Base-by-base conservation (phyloP, 2,797 vertebrate genomes). In the Sebastes taczanowskii region DNA sequence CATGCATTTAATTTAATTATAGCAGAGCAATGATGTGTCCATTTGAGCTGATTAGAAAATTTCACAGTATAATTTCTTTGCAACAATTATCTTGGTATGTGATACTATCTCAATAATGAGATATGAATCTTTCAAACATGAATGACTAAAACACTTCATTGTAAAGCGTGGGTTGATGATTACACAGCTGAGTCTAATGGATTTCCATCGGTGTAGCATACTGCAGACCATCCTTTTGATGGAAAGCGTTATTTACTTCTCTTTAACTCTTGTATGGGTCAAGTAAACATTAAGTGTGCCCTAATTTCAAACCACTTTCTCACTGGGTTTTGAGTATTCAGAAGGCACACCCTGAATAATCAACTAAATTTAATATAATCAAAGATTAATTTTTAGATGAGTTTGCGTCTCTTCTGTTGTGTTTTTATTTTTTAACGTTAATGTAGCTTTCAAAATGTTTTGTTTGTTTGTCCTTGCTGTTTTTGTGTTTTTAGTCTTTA, bases 21-120 rank as follows among this genome's bases (percentile, higher is more conserved):
- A 59, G 56, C 8, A 60, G 16, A n/a, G 27, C 23, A 42, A 5
- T 61, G 53, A 67, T 60, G 49, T 13, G 38, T 60, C 35, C 27
- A 46, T 46, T 30, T 55, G n/a, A 10, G 32, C 71, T 78, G 60
- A 73, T 78, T 32, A 77, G 34, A 72, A 42, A 1, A 55, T 60
- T 71, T 67, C 66, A 81, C 49, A 66, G 22, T 27, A 10, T 22
- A 60, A 65, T 70, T 72, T 32, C 10, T 66, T 27, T 25, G 58
- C 14, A 70, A 42, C 18, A 22, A 58, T 30, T 0, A 64, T 73
- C 34, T 35, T 59, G 14, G 20, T 29, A 46, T 46, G 22, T 3
- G 32, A 82, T 86, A 53, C 9, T 4, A 67, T 78, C 84, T 42
- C 14, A 58, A 7, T 58, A 35, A 78, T 56, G 3, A 63, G 78